Percentiles rank a stretch among this genome's conserved stretches.
Conservation (phyloP, 2,113 vertebrate genomes). For the Ceyx melanurus region DNA sequence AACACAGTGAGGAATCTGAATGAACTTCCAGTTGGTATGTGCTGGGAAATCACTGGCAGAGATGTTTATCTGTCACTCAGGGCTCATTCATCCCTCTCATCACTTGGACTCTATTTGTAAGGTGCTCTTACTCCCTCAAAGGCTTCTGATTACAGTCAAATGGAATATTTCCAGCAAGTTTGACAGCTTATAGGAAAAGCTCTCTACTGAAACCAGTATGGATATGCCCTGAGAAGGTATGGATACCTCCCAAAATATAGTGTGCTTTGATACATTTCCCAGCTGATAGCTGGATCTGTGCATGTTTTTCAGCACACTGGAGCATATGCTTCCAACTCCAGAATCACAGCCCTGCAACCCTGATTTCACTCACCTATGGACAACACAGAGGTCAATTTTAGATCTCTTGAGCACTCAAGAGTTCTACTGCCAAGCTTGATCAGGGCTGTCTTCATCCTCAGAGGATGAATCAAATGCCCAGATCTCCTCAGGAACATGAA, state of each 20-base stretch:
- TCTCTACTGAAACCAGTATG: background rate
- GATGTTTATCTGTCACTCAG: background rate
- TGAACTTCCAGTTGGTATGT: background rate
- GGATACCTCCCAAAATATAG: background rate
- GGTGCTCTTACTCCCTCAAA: background rate
- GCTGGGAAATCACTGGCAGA: background rate
- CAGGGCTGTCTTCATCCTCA: background rate
- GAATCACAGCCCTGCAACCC: background rate
- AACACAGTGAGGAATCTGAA: background rate
- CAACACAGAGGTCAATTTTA: background rate
- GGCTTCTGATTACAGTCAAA: background rate
- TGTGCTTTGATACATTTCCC: background rate
- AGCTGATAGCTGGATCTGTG: background rate
- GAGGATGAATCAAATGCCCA: background rate
- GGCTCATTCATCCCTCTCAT: background rate
- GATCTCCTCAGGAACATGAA: background rate
- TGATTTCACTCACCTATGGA: background rate
- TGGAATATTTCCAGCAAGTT: background rate
- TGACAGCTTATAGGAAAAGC: background rate
- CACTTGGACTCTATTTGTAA: slow-evolving; percentile 5
- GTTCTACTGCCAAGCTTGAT: background rate
- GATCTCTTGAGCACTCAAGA: background rate
- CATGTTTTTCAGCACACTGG: background rate
- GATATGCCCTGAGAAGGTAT: background rate
- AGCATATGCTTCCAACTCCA: background rate